Conservation (phyloP, 2,113 vertebrate genomes). For the Puffinus mauretanicus region DNA sequence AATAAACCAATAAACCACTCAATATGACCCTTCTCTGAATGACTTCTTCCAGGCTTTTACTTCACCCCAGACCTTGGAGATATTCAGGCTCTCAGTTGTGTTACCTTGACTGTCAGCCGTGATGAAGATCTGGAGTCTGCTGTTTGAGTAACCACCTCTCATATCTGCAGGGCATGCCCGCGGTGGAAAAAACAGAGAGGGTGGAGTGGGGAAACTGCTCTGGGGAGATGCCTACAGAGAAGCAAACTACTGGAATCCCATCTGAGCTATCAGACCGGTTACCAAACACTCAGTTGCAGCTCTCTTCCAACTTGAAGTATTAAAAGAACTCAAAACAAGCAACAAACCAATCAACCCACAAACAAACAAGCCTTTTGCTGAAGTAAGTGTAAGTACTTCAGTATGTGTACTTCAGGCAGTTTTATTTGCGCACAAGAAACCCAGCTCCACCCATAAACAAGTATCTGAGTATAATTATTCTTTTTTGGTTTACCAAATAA, state of each 20-base stretch:
- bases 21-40: neutral
- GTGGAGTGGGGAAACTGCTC: neutral
- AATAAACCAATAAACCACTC: neutral
- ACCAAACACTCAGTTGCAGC: neutral
- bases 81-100: neutral
- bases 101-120: accelerated
- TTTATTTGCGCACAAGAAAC: neutral
- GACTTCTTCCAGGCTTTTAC: neutral
- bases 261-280: neutral
- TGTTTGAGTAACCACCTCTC: neutral
- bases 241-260: neutral
- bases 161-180: accelerated
- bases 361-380: neutral
- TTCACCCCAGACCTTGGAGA: neutral
- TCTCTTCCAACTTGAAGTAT: neutral
- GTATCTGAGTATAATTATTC: neutral
- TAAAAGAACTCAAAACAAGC: neutral
- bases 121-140: neutral
- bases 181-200: neutral
- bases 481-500: neutral
- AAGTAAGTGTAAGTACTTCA: neutral
- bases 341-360: neutral
- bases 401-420: neutral
- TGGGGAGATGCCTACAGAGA: neutral
- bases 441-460: neutral